Base-by-base conservation (phyloP, 2,797 vertebrate species). In the Odontamblyopus lacepedii region DNA sequence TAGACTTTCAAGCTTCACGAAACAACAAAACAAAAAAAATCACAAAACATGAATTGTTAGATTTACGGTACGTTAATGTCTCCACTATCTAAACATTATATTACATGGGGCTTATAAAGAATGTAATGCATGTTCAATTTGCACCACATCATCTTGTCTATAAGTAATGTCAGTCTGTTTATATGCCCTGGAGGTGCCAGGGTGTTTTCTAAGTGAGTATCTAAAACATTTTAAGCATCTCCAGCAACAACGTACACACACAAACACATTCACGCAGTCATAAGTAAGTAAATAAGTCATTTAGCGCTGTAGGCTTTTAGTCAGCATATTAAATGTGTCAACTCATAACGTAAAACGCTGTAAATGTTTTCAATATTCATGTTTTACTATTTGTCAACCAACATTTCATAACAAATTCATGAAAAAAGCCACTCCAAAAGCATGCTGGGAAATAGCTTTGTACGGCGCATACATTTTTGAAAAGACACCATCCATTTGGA, bases 301-400 rank as follows among this genome's bases (percentile, higher is more conserved):
- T 92, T 91, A 83, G 65, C 84, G 85, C 82, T 81, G 86, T 82
- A 72, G 86, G 94, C 93, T 94, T 94, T 94, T 94, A 93, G 92
- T 87, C 86, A 89, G 90, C 93, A 94, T 93, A 92, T 91, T 93
- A 90, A 89, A 94, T 92, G 91, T 93, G 93, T 95, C 92, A 92
- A 91, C 88, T 92, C 88, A 86, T 88, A 87, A 92, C 91, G 89
- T 84, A 87, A 92, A 89, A 93, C 72, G 86, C 85, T 89, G 91
- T 93, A 92, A 92, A 92, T 88, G 92, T 86, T 83, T 94, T 92
- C 89, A 95, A 91, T 92, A 93, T 94, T 94, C 84, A 94, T 94
- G 91, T 92, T 93, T 94, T 88, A 83, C 78, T 94, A 93, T 94
- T 94, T 94, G 92, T 94, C 93, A 95, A 94, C 92, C 92, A 92